Evolutionary conservation across 2,113 vertebrate species (phyloP).

Genomic region (Larimichthys crocea): DNA sequence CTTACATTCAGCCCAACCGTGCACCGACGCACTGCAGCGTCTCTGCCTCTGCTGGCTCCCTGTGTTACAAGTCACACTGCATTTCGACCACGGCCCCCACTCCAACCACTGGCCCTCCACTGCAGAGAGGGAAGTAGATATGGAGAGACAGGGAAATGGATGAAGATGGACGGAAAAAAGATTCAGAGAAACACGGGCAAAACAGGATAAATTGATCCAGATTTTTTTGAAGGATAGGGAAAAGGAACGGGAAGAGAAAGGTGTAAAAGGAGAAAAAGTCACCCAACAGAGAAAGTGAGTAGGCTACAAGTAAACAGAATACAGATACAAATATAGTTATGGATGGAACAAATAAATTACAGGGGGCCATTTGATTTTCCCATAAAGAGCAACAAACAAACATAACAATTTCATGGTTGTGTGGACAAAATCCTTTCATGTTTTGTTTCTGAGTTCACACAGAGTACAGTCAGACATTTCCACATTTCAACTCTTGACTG

Average conservation of each 20-base stretch:
- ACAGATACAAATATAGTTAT: background rate
- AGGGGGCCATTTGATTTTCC: constrained; percentile 31
- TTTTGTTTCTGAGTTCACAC: constrained; percentile 53
- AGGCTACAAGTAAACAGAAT: constrained; percentile 6
- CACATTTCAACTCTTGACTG: constrained; percentile 28
- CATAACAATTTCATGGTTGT: constrained; percentile 12
- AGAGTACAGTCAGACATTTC: constrained; percentile 36
- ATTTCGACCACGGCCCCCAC: constrained; percentile 94
- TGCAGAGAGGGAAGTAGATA: constrained; percentile 78
- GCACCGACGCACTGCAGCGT: constrained; percentile 91
- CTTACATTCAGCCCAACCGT: constrained; percentile 93
- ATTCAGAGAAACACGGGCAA: background rate
- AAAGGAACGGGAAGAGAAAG: background rate
- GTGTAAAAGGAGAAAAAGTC: constrained; percentile 7
- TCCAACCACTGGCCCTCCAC: constrained; percentile 99
- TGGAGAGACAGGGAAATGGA: constrained; percentile 41
- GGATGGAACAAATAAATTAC: constrained; percentile 25
- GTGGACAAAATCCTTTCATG: constrained; percentile 48
- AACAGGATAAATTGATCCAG: constrained; percentile 12
- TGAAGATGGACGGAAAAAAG: background rate
- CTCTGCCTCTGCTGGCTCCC: constrained; percentile 94
- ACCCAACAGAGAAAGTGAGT: constrained; percentile 38
- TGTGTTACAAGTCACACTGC: constrained; percentile 92
- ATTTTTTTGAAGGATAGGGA: constrained; percentile 7
- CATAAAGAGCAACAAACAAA: constrained; percentile 53